These are phyloP conservation scores for Nemoura dubitans DNA, from an alignment of 2,888 invertebrate genomes.

Conservation along the genomic window DNA sequence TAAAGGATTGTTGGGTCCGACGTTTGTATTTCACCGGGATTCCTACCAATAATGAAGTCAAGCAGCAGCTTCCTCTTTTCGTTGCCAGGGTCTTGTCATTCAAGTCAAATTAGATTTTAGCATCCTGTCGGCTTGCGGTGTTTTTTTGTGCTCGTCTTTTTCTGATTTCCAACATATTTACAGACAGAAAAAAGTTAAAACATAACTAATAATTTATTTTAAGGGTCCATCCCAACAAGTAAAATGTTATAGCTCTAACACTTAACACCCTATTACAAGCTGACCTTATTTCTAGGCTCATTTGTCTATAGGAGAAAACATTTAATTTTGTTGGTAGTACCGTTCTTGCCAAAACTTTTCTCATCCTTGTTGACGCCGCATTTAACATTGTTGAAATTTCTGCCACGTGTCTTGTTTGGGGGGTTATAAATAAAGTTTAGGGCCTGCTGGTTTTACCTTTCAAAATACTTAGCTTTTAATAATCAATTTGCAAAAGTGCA, in stretches of 20 bases:
- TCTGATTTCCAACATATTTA: background rate
- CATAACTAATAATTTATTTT: background rate
- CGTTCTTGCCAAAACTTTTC: background rate
- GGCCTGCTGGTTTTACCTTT: background rate
- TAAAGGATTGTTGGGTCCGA: background rate
- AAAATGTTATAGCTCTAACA: background rate
- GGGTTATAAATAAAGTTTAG: background rate
- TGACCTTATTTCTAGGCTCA: background rate
- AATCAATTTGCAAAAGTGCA: background rate
- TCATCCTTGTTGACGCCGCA: background rate
- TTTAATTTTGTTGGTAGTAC: background rate
- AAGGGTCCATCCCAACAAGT: background rate
- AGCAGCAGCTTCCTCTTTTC: background rate
- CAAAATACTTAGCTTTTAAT: background rate
- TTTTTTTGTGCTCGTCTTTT: background rate
- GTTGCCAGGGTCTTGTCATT: background rate
- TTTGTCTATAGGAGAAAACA: background rate
- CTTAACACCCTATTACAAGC: background rate
- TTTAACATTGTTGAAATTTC: constrained; percentile 3
- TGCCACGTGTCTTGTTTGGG: background rate
- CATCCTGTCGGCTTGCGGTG: background rate
- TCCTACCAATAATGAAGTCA: background rate
- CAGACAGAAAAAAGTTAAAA: background rate
- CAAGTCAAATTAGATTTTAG: constrained; percentile 7
- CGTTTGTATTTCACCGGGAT: background rate